These are phyloP conservation scores for Smutsia temminckii DNA, from an alignment of 2,797 vertebrate genomes.

Conservation along the genomic window DNA sequence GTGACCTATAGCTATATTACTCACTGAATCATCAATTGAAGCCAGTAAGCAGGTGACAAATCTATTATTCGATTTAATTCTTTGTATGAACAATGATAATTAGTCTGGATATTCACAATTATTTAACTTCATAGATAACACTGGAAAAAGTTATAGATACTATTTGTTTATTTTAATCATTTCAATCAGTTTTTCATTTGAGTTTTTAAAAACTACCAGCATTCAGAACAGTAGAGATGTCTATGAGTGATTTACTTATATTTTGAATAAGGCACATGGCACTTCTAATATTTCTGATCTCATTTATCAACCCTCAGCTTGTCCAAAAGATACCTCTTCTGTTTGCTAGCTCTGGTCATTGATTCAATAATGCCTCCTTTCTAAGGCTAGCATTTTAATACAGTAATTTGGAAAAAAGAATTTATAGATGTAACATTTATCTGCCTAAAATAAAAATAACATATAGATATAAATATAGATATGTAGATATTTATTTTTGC, in stretches of 20 bases:
- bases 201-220: slow-evolving; percentile 66
- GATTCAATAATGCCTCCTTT: slow-evolving; percentile 42
- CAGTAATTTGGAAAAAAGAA: not conserved
- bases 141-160: slow-evolving; percentile 35
- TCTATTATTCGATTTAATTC: slow-evolving; percentile 38
- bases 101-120: slow-evolving; percentile 40
- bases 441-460: not conserved
- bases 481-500: not conserved
- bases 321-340: slow-evolving; percentile 70
- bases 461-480: not conserved
- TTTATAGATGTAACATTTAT: not conserved
- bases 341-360: slow-evolving; percentile 63
- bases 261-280: slow-evolving; percentile 63
- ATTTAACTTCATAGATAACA: slow-evolving; percentile 43
- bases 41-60: not conserved
- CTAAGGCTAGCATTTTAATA: slow-evolving; percentile 52
- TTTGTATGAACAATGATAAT: slow-evolving; percentile 18
- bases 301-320: slow-evolving; percentile 71
- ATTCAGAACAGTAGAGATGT: not conserved
- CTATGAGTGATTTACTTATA: slow-evolving; percentile 55
- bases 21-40: not conserved
- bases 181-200: slow-evolving; percentile 62
- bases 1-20: not conserved
- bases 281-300: slow-evolving; percentile 73
- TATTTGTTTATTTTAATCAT: slow-evolving; percentile 75